Evolutionary conservation across 2,888 invertebrate genomes (phyloP), one percentile per base, ranked within the genome.

Genomic region (Chironomus riparius): DNA sequence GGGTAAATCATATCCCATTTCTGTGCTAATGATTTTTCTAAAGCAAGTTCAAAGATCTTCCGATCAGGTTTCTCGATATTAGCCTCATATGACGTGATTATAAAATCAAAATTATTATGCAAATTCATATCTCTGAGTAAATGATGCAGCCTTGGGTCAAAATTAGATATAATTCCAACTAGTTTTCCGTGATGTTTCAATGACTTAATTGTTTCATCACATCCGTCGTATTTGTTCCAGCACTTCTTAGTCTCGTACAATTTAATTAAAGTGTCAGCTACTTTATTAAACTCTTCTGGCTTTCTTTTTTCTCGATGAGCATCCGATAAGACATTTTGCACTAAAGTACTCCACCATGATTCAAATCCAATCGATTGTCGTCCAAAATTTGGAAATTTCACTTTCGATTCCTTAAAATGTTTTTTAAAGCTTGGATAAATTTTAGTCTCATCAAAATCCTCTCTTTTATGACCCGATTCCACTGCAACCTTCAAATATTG

Each of bases 111-210:
- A 81, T 88, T 83, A 38, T 85, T 81, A 10, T 38, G 10, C 50
- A 96, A 82, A 65, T 86, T 86, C 74, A 91, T 86, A 79, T 87
- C 88, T 3, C 83, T 78, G 22, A 97, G 85, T 78, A 95, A 88
- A 13, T 85, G 84, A 70, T 87, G 85, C 2, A 97, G 84, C 48
- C 95, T 87, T 21, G 94, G 91, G 85, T 97, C 97, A 83, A 91
- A 94, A 84, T 97, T 97, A 0, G 96, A 96, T 78, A 97, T 90
- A 0, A 95, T 87, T 3, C 95, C 97, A 48, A 95, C 79, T 28
- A 77, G 78, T 76, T 83, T 83, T 21, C 80, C 80, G 3, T 79
- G 76, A 4, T 79, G 38, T 0, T 80, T 80, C 0, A 94, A 82
- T 77, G 86, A 84, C 4, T 87, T 82, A 4, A 84, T 78, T 12